Base-by-base conservation (phyloP, 1,140 invertebrate genomes). In the Leguminivora glycinivorella region DNA sequence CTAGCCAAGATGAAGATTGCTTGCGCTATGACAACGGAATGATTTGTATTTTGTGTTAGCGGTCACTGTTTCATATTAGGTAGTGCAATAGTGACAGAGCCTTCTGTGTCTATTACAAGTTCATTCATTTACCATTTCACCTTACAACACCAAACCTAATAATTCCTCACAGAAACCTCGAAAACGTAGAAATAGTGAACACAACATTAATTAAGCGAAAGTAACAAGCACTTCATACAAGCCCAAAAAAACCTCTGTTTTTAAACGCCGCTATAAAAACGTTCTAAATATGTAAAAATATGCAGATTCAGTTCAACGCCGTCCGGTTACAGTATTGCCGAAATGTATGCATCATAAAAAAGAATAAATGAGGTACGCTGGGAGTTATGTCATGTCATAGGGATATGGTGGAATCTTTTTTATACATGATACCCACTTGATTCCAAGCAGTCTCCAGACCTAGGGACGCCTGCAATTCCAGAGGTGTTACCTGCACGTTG, bases 271-370 rank as follows among this genome's bases (percentile, higher is more conserved):
- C 58, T n/a, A 63, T 31, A 29, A 63, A 63, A 63, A 63, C 58
- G 58, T 63, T 10, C 58, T 63, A 63, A 63, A 63, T 29, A 63
- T 63, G 58, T 63, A 31, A 63, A 63, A 63, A 31, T 63, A 63
- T 63, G 26, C 58, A 63, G 58, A 63, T 63, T 63, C 25, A n/a
- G 58, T 63, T 17, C 25, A 22, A 31, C 58, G 26, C 58, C n/a
- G 58, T 63, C 58, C 58, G 58, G 58, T 31, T 63, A 63, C 24
- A 25, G 58, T 63, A 17, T 63, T 31, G 58, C 58, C 58, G 25
- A 17, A 63, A 63, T 63, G 26, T 63, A 63, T 63, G 25, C 58
- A 29, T 63, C 26, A 58, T 58, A 58, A 63, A 63, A 63, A 63
- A 63, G n/a, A 31, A 63, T 63, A 63, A 63, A 19, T 63, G 26